Percentiles rank a stretch among this genome's conserved stretches.
Conservation (phyloP, 2,113 vertebrate species). For the Cervus canadensis region DNA sequence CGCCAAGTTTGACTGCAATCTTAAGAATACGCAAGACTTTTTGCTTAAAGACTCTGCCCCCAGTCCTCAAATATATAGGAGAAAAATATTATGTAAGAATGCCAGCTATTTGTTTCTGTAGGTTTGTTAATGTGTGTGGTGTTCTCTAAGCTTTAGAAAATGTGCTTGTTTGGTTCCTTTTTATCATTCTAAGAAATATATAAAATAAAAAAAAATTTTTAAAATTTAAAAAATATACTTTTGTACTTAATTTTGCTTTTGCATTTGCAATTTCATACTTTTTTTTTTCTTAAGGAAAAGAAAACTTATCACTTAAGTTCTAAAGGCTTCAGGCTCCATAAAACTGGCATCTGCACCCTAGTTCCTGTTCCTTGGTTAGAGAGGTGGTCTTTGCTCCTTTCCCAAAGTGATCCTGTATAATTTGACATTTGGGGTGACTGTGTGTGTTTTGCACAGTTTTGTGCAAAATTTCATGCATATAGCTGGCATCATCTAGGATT, state of each 20-base stretch:
- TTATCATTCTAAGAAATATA: not conserved
- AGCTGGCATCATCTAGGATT: not conserved
- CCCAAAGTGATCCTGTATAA: not conserved
- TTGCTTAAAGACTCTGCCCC: not conserved
- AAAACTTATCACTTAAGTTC: not conserved
- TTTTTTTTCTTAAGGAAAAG: conserved; percentile 15
- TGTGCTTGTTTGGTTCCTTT: not conserved
- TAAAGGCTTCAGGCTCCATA: not conserved
- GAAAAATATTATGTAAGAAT: not conserved
- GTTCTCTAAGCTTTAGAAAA: not conserved
- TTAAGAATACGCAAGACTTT: not conserved
- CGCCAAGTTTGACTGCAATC: not conserved
- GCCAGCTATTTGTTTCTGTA: not conserved
- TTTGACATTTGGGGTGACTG: not conserved
- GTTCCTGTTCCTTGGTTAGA: not conserved
- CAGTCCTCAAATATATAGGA: not conserved
- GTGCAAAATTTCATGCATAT: not conserved
- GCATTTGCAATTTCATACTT: not conserved
- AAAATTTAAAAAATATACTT: not conserved
- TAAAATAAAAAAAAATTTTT: not conserved
- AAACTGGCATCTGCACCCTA: not conserved
- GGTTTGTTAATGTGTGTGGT: not conserved
- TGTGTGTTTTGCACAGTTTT: not conserved
- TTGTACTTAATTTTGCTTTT: not conserved
- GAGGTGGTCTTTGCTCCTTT: not conserved